Percentiles rank a stretch among this genome's conserved stretches.
Evolutionary conservation across 2,888 invertebrate genomes (phyloP).

Genomic region (Leptinotarsa peninsularis): DNA sequence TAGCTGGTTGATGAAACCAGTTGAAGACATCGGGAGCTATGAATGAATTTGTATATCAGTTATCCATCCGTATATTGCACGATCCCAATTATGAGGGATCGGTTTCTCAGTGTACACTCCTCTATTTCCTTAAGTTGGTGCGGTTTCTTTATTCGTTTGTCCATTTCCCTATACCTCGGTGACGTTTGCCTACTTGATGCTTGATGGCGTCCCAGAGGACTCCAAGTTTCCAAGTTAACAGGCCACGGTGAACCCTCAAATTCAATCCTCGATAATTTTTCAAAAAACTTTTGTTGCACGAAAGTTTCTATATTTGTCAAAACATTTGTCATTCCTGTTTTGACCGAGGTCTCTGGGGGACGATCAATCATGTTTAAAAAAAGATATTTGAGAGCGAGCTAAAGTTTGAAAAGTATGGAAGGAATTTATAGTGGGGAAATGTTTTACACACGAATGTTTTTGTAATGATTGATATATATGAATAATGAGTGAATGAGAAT

Average conservation of each 20-base stretch:
- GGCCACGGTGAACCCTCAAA: constrained; percentile 55
- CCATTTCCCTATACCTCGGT: constrained; percentile 57
- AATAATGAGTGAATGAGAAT: too few relatives aligned
- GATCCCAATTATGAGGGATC: not conserved
- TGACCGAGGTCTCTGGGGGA: constrained; percentile 60
- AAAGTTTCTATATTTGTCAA: constrained; percentile 61
- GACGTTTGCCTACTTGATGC: constrained; percentile 62
- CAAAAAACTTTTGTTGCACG: constrained; percentile 62
- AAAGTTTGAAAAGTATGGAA: not conserved
- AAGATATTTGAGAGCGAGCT: constrained; percentile 13
- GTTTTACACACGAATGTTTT: not conserved
- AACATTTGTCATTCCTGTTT: constrained; percentile 65
- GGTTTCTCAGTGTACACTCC: constrained; percentile 24
- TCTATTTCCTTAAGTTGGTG: constrained; percentile 27
- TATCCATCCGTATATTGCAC: too few relatives aligned
- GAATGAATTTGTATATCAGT: too few relatives aligned
- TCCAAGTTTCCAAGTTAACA: constrained; percentile 61
- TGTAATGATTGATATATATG: too few relatives aligned
- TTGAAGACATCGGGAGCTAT: too few relatives aligned
- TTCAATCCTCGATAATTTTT: constrained; percentile 65
- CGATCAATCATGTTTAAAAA: constrained; percentile 58
- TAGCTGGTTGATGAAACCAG: too few relatives aligned
- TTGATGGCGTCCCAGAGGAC: constrained; percentile 58
- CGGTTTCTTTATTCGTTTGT: constrained; percentile 54
- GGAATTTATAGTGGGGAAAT: not conserved